Conservation (phyloP, 2,888 invertebrate species). For the Drosophila helvetica region DNA sequence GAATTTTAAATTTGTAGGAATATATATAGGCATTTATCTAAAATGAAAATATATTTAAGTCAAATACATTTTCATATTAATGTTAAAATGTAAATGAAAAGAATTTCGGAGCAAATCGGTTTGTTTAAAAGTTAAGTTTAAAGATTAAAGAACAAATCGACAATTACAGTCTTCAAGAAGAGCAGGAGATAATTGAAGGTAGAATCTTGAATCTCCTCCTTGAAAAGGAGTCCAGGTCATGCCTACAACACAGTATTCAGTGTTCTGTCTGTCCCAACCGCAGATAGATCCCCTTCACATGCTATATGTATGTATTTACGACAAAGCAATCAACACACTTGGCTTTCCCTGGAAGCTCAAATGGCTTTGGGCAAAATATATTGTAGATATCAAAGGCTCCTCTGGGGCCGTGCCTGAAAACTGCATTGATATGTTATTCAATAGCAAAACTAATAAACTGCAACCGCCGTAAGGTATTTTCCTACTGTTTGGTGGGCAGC, state of each 20-base stretch:
- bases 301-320: conserved; percentile 1
- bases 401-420: conserved; percentile 22
- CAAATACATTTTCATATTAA: too few species aligned
- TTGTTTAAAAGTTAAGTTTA: too few species aligned
- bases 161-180: background rate
- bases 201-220: too few species aligned
- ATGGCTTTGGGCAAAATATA: conserved; percentile 23
- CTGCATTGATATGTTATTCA: conserved; percentile 71
- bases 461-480: conserved; percentile 53
- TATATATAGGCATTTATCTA: too few species aligned
- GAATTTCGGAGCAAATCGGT: too few species aligned
- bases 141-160: too few species aligned
- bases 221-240: conserved; percentile 2
- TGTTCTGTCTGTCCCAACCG: too few species aligned
- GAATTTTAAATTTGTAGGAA: too few species aligned
- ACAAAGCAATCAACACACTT: conserved; percentile 36
- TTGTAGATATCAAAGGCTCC: background rate
- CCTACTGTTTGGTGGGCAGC: conserved; percentile 32
- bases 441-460: conserved; percentile 78
- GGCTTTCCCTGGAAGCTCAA: conserved; percentile 23
- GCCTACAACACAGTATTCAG: background rate
- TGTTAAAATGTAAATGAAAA: too few species aligned
- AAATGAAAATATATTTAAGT: too few species aligned
- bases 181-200: background rate
- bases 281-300: conserved; percentile 1